Conservation (phyloP, 2,888 invertebrate genomes). For the Cyclophora albipunctata region DNA sequence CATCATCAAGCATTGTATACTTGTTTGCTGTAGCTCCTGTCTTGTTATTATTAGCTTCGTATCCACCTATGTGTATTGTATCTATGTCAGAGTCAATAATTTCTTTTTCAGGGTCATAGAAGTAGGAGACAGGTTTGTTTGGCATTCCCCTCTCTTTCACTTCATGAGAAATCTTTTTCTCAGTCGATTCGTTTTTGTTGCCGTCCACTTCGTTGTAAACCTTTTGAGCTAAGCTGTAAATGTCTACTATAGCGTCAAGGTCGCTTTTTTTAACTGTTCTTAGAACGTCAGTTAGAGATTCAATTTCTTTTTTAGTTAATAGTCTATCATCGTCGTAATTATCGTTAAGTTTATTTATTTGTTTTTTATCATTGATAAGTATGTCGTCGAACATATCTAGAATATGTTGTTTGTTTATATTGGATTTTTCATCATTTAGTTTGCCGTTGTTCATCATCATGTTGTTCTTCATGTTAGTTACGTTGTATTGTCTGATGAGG, state of each 20-base stretch:
- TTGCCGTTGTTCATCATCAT: too few species aligned
- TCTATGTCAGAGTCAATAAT: constrained; percentile 2
- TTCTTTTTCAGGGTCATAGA: constrained; percentile 42
- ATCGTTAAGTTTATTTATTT: constrained; percentile 1
- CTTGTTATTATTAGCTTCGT: constrained; percentile 4
- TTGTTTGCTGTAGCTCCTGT: constrained; percentile 7
- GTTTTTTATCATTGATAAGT: not conserved
- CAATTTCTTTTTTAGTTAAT: constrained; percentile 52
- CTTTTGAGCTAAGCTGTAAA: constrained; percentile 61
- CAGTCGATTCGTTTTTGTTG: constrained; percentile 19
- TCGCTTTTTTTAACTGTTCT: constrained; percentile 59
- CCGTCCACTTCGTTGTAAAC: constrained; percentile 56
- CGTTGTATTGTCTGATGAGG: constrained; percentile 33
- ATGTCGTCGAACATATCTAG: too few species aligned
- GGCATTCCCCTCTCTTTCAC: constrained; percentile 7
- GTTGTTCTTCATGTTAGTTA: constrained; percentile 19
- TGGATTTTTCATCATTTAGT: not conserved
- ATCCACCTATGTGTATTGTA: constrained; percentile 6
- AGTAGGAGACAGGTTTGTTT: constrained; percentile 29
- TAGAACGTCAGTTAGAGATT: constrained; percentile 44
- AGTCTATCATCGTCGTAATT: constrained; percentile 37
- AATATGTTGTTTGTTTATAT: too few species aligned
- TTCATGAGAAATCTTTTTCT: constrained; percentile 20
- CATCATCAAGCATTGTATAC: not conserved
- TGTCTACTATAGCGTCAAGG: constrained; percentile 57